A percentile compares a stretch with the other conserved stretches of the same genome.
Conservation (phyloP, 2,113 vertebrate species). For the Scomber japonicus region DNA sequence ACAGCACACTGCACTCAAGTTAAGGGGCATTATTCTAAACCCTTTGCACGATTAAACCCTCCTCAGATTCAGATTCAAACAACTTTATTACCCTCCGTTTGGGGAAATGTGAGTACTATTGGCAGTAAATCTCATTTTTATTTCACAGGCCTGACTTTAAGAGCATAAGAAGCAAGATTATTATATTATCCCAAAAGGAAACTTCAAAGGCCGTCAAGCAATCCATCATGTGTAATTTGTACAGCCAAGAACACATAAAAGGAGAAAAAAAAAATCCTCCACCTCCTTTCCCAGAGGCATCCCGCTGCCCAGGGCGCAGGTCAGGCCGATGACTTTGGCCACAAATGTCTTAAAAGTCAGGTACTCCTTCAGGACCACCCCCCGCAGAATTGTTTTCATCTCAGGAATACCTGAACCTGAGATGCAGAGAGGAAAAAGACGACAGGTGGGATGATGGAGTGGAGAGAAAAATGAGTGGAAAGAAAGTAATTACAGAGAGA, state of each 20-base stretch:
- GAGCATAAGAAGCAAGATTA: conserved; percentile 12
- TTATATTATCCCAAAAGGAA: conserved; percentile 13
- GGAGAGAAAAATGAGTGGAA: conserved; percentile 46
- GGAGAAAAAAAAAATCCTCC: conserved; percentile 38
- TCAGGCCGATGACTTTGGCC: conserved; percentile 98
- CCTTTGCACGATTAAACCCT: conserved; percentile 22
- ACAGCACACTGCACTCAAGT: conserved; percentile 21
- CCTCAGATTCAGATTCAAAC: conserved; percentile 36
- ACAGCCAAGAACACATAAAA: conserved; percentile 22
- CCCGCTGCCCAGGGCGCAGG: conserved; percentile 95
- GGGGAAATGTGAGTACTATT: conserved; percentile 23
- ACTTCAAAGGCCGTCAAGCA: conserved; percentile 24
- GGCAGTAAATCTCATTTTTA: conserved; percentile 42
- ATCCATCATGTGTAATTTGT: conserved; percentile 33
- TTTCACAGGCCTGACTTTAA: conserved; percentile 34
- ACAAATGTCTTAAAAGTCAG: conserved; percentile 98
- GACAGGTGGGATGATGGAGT: conserved; percentile 55
- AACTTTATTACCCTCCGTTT: conserved; percentile 26
- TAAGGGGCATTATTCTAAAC: conserved; percentile 29
- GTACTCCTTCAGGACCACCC: conserved; percentile 97
- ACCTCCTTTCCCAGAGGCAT: conserved; percentile 99
- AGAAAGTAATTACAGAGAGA: conserved; percentile 64
- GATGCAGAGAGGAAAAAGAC: conserved; percentile 15
- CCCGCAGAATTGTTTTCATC: conserved; percentile 98
- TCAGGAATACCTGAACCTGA: conserved; percentile 97